A percentile compares a stretch with the other conserved stretches of the same genome.
Conservation (phyloP, 2,888 invertebrate species). For the Yponomeuta sedellus region DNA sequence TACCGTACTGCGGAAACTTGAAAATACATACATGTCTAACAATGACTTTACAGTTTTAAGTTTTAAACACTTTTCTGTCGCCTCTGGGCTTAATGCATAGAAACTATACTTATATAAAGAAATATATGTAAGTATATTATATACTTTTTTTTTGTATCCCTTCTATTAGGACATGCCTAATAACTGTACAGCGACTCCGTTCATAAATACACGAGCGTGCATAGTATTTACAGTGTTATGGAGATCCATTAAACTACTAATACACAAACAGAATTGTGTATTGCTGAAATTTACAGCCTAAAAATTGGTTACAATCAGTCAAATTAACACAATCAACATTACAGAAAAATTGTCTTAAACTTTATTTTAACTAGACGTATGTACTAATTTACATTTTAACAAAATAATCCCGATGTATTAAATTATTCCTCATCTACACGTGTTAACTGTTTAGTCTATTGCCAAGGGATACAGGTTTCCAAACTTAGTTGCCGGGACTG, state of each 20-base stretch:
- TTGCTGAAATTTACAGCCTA: slow-evolving; percentile 10
- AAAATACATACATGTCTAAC: not conserved
- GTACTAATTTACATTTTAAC: slow-evolving; percentile 14
- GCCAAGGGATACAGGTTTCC: slow-evolving; percentile 46
- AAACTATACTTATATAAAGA: slow-evolving; percentile 28
- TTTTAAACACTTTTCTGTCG: slow-evolving; percentile 25
- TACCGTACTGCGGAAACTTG: not conserved
- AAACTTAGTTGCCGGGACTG: slow-evolving; percentile 28
- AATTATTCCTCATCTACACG: slow-evolving; percentile 55
- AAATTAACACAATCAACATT: slow-evolving; percentile 24
- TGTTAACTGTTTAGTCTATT: slow-evolving; percentile 9
- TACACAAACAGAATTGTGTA: not conserved
- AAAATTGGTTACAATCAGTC: slow-evolving; percentile 22
- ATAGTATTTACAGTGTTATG: slow-evolving; percentile 58
- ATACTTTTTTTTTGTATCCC: slow-evolving; percentile 48
- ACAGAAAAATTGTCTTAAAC: slow-evolving; percentile 10
- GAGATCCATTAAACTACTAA: slow-evolving; percentile 20
- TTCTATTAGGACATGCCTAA: slow-evolving; percentile 31
- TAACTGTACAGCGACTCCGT: slow-evolving; percentile 26
- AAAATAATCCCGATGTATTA: slow-evolving; percentile 59
- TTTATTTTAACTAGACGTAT: slow-evolving; percentile 15
- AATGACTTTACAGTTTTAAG: not conserved
- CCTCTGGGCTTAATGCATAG: slow-evolving; percentile 48
- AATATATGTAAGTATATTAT: slow-evolving; percentile 25
- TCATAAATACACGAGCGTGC: slow-evolving; percentile 56